Evolutionary conservation across 2,113 vertebrate species (phyloP).

Genomic region (Clinocottus analis): DNA sequence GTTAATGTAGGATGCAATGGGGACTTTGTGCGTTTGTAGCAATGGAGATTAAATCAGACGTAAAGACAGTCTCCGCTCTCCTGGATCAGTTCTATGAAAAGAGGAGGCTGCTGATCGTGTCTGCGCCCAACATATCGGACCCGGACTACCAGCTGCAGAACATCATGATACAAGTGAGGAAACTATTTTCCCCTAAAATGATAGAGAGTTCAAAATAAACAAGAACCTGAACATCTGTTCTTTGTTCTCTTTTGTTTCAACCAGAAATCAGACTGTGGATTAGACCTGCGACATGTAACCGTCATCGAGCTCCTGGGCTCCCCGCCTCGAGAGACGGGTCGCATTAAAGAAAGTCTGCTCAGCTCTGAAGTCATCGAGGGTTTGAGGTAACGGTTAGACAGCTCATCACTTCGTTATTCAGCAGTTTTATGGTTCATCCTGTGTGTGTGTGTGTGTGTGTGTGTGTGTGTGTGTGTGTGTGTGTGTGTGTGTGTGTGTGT

Average conservation of each 20-base stretch:
- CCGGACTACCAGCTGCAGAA: constrained; percentile 93
- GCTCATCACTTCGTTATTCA: constrained; percentile 2
- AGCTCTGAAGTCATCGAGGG: constrained; percentile 87
- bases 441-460: background rate
- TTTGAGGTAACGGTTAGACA: constrained; percentile 84
- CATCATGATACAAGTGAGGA: constrained; percentile 91
- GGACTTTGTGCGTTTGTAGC: constrained; percentile 76
- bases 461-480: background rate
- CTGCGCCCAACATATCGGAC: constrained; percentile 87
- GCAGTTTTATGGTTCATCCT: background rate
- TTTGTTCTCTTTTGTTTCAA: background rate
- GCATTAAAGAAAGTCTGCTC: constrained; percentile 88
- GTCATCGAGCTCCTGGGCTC: constrained; percentile 91
- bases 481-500: background rate
- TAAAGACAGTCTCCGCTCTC: constrained; percentile 87
- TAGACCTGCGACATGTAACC: constrained; percentile 90
- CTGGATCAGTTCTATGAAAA: constrained; percentile 96
- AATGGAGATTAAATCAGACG: constrained; percentile 89
- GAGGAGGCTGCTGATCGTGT: constrained; percentile 91
- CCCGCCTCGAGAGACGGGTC: constrained; percentile 88
- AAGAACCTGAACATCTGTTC: background rate
- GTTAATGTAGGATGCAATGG: background rate
- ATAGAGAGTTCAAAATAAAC: background rate
- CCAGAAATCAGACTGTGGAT: constrained; percentile 90
- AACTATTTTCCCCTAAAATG: background rate